These are phyloP conservation scores for Drosophila rubida DNA, from an alignment of 2,888 invertebrate genomes.

Conservation along the genomic window DNA sequence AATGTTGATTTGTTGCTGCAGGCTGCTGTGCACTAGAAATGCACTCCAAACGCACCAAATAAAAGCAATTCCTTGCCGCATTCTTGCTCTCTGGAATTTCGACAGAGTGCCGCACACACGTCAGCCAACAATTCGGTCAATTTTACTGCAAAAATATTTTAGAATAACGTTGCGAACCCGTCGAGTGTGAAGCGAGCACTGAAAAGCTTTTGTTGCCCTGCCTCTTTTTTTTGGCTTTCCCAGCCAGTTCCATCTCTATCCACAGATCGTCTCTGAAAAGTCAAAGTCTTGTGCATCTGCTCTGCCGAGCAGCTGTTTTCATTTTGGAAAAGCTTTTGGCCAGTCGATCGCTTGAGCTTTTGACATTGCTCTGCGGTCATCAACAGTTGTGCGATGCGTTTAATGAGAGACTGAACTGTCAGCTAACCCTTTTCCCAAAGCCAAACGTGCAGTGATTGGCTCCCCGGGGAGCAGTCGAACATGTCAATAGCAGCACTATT, in stretches of 20 bases:
- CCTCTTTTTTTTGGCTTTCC: background rate
- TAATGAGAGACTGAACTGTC: background rate
- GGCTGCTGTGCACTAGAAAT: conserved; percentile 48
- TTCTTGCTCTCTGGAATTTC: conserved; percentile 47
- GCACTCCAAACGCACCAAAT: conserved; percentile 62
- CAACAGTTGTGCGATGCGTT: background rate
- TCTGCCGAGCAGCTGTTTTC: conserved; percentile 11
- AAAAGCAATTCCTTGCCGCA: conserved; percentile 59
- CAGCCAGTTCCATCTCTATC: conserved; percentile 7
- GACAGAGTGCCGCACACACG: background rate
- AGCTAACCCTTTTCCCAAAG: conserved; percentile 19
- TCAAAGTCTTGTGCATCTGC: background rate
- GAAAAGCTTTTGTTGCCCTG: conserved; percentile 42
- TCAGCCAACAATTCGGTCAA: conserved; percentile 17
- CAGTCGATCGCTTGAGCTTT: background rate
- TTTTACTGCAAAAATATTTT: conserved; percentile 41
- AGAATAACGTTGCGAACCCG: conserved; percentile 27
- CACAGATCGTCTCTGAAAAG: conserved; percentile 21
- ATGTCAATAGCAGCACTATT: conserved; percentile 48
- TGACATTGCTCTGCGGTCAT: background rate
- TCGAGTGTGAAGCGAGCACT: conserved; percentile 17
- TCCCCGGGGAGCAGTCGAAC: conserved; percentile 33
- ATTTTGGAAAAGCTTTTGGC: conserved; percentile 19
- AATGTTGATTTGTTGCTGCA: conserved; percentile 75
- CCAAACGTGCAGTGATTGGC: conserved; percentile 21